Base-by-base conservation (phyloP, 2,888 invertebrate genomes). In the Siphlonurus alternatus region DNA sequence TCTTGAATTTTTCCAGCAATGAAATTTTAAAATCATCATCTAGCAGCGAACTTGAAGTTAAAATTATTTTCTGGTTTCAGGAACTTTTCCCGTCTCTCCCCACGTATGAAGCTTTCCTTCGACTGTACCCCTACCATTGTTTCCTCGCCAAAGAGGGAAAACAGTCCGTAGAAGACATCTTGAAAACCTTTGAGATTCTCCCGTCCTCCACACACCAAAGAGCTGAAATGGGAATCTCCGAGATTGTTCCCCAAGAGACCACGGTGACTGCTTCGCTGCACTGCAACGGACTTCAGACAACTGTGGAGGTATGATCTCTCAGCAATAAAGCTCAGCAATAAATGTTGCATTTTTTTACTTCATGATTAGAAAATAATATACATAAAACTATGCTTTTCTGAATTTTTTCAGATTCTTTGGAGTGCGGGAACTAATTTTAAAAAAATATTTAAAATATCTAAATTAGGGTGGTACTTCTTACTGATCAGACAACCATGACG, bases 121-220 rank as follows among this genome's bases (percentile, higher is more conserved):
- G 87, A 51, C 78, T 94, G 0, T 97, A 96, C 75, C 96, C 96
- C 0, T 90, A 89, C 73, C 83, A 85, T 69, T 78, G 84, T 1
- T 87, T 95, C 73, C 76, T 95, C 63, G 81, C 82, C n/a, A 82
- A 83, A 71, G 93, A 95, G 61, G 88, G 87, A 24, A 79, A 81
- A 62, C 81, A 81, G 63, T 85, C 88, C 19, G 84, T 94, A 0
- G 82, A 86, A 71, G 81, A 82, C 20, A 81, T 93, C 1, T 74
- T 93, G 20, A 76, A 81, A 10, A 85, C 84, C 19, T 80, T 91
- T 38, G 79, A 81, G 59, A 75, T 84, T 56, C 38, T 59, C 2
- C 59, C 22, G 19, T 5, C 38, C 5, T 38, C 38, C 15, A 5
- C 38, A 5, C 7, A 38, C 7, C 38, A 38, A 10, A 38, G 38